Base-by-base conservation (phyloP, 1,140 invertebrate species). In the Plutomurus gul region DNA sequence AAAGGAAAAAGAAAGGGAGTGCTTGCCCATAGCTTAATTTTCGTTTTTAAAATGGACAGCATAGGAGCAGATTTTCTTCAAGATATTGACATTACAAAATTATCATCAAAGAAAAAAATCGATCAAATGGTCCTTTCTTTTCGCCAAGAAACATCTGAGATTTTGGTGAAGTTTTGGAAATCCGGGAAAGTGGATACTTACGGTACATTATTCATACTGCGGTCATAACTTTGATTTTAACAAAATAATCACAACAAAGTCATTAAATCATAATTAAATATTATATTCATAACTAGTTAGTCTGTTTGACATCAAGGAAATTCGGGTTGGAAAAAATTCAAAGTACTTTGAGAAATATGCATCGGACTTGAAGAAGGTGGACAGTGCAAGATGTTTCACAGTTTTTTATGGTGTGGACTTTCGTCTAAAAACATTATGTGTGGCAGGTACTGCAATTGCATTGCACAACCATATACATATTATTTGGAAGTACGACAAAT, bases 321-420 rank as follows among this genome's bases (percentile, higher is more conserved):
- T 97, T 33, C 89, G 95, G 40, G 83, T 91, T 56, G 96, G 95
- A 1, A 96, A 95, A 86, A 91, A 89, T 83, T 95, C 93, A 0
- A 96, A 95, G 87, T 94, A 96, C 84, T 98, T 98, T 88, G 95
- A 97, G 78, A 91, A 92, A 85, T 96, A 94, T 92, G 90, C 92
- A 4, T 95, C 97, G 78, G 95, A 97, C 85, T 88, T 91, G 10
- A 94, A 94, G 84, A 92, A 90, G 84, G 89, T 92, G 49, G 94
- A 96, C 83, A 89, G 87, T 82, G 87, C 90, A 51, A 91, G 92
- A 84, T 97, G 95, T 87, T 97, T 98, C 87, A 91, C 95, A 46
- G 89, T 98, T 33, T 93, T 93, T 85, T 95, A 97, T 89, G 96
- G 96, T 25, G 92, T 89, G 76, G 93, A 95, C 86, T 98, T 98